A percentile compares a stretch with the other conserved stretches of the same genome.
Conservation (phyloP, 1,140 invertebrate species). For the Papilio machaon region DNA sequence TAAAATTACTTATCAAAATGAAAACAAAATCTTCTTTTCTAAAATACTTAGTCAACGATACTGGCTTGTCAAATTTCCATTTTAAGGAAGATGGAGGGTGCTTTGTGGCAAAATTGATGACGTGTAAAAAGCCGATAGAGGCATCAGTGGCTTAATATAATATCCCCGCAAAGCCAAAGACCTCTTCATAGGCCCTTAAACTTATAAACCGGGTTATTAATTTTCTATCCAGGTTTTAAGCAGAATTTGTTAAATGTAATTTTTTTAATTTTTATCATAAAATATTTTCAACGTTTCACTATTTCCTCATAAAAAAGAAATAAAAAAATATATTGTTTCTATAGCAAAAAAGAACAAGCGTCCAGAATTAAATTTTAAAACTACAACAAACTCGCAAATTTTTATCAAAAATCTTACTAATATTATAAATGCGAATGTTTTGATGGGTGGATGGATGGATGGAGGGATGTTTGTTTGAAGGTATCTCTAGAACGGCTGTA, state of each 20-base stretch:
- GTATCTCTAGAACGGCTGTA: too few relatives aligned
- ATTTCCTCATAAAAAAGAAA: too few relatives aligned
- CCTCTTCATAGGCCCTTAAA: slow-evolving; percentile 47
- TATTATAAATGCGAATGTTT: too few relatives aligned
- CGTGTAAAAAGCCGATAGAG: slow-evolving; percentile 67
- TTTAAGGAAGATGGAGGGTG: slow-evolving; percentile 55
- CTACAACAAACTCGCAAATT: too few relatives aligned
- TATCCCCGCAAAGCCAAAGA: slow-evolving; percentile 52
- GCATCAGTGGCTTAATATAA: slow-evolving; percentile 64
- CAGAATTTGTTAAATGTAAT: neutral
- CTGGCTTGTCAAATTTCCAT: slow-evolving; percentile 47
- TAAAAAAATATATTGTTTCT: too few relatives aligned
- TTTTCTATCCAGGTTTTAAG: slow-evolving; percentile 16
- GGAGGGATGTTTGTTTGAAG: too few relatives aligned
- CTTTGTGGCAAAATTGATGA: slow-evolving; percentile 67
- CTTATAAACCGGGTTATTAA: slow-evolving; percentile 45
- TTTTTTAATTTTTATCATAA: neutral
- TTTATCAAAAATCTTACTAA: too few relatives aligned
- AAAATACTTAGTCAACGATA: slow-evolving; percentile 17
- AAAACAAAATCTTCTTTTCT: slow-evolving; percentile 15
- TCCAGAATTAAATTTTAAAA: too few relatives aligned
- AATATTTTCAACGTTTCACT: neutral
- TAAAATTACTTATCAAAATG: neutral
- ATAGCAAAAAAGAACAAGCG: too few relatives aligned
- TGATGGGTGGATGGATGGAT: too few relatives aligned